Evolutionary conservation across 2,797 vertebrate species (phyloP).

Genomic region (Mormyrus hasselquistii): DNA sequence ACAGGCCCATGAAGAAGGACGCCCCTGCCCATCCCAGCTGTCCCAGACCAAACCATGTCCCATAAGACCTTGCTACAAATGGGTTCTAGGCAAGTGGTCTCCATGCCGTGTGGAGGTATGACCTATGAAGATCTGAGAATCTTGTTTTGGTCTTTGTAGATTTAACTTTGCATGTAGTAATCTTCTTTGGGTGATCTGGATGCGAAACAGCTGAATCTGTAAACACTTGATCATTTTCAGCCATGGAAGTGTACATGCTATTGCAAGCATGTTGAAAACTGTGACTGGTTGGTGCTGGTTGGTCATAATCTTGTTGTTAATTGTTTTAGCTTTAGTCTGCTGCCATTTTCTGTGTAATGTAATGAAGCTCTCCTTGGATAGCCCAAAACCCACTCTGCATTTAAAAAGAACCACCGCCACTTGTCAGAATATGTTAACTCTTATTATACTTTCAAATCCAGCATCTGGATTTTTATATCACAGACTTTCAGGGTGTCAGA

Average conservation of each 20-base stretch:
- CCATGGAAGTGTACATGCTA: neutral
- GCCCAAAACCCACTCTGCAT: neutral
- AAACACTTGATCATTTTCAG: neutral
- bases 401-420: neutral
- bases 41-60: conserved; percentile 79
- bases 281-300: neutral
- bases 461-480: neutral
- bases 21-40: conserved; percentile 77
- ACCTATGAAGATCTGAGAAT: neutral
- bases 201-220: neutral
- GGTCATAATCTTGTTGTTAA: neutral
- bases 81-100: conserved; percentile 83
- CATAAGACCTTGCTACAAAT: conserved; percentile 81
- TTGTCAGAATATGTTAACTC: neutral
- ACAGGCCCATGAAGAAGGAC: conserved; percentile 75
- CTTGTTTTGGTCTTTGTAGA: neutral
- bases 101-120: conserved; percentile 78
- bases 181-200: neutral
- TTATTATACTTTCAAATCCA: neutral
- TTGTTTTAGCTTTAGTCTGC: neutral
- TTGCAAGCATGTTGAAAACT: neutral
- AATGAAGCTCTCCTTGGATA: neutral
- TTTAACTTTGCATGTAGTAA: neutral
- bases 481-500: neutral
- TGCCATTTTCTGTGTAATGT: neutral